These are phyloP conservation scores for Melipona bicolor DNA, from an alignment of 2,888 invertebrate genomes.

Conservation along the genomic window DNA sequence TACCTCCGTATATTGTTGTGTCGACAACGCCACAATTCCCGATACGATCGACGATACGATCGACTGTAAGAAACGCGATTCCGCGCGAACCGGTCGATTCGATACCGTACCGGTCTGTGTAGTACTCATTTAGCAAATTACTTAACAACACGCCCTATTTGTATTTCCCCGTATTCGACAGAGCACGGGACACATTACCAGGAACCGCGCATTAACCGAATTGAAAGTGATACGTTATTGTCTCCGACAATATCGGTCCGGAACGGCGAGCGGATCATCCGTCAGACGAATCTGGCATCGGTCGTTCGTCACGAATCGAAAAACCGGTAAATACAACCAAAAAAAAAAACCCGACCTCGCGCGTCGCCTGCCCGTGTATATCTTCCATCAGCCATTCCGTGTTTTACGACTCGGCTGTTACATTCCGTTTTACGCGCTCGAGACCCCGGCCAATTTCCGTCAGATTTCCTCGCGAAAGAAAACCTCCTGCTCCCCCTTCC, in stretches of 20 bases:
- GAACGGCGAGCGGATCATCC: background rate
- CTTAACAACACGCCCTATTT: background rate
- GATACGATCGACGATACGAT: too few species aligned
- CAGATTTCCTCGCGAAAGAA: slow-evolving; percentile 15
- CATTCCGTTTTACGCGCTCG: slow-evolving; percentile 22
- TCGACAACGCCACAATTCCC: background rate
- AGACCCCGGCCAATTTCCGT: slow-evolving; percentile 21
- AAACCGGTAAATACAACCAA: background rate
- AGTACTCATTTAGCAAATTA: background rate
- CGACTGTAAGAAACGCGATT: background rate
- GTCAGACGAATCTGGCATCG: background rate
- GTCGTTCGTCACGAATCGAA: background rate
- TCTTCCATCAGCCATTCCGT: background rate
- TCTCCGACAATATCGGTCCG: background rate
- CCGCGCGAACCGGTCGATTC: background rate
- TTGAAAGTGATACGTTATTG: background rate
- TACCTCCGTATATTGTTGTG: background rate
- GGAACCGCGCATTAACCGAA: background rate
- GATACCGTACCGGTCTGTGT: background rate
- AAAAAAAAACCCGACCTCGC: too few species aligned
- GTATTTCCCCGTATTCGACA: background rate
- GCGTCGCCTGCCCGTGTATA: background rate
- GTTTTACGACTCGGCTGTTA: slow-evolving; percentile 18
- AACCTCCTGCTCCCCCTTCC: background rate
- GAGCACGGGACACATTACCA: background rate